A percentile compares a stretch with the other conserved stretches of the same genome.
These are phyloP conservation scores for Chloroceryle inda DNA, from an alignment of 2,797 vertebrate genomes.

Conservation along the genomic window DNA sequence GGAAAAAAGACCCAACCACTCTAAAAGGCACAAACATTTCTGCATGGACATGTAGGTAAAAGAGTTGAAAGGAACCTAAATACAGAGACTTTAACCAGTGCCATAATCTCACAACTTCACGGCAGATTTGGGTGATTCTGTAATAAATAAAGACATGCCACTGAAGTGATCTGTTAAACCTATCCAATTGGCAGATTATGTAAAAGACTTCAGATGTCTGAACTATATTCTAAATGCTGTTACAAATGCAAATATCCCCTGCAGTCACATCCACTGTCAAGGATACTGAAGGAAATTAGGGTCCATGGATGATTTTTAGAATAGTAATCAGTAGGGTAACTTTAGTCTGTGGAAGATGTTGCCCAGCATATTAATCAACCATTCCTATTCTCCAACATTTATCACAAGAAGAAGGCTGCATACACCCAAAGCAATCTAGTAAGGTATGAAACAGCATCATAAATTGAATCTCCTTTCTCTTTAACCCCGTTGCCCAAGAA, in stretches of 20 bases:
- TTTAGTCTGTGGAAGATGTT: neutral
- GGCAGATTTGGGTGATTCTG: neutral
- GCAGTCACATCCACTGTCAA: neutral
- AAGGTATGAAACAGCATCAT: accelerated
- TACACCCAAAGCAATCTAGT: neutral
- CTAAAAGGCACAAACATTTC: neutral
- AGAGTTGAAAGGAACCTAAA: neutral
- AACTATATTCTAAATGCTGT: neutral
- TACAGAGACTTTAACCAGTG: neutral
- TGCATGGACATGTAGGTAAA: neutral
- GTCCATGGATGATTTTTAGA: neutral
- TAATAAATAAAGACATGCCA: neutral
- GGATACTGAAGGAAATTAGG: neutral
- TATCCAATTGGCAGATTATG: neutral
- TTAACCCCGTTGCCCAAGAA: neutral
- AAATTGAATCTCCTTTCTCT: neutral
- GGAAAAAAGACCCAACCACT: neutral
- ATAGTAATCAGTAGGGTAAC: neutral
- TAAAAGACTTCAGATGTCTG: neutral
- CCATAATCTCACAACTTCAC: neutral
- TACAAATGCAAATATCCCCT: slow-evolving; percentile 16
- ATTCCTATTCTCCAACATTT: neutral
- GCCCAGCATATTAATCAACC: neutral
- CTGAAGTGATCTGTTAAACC: neutral
- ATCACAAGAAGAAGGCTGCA: neutral